phyloP scores from a whole-genome alignment of 2,888 invertebrate genomes.

The Pachydiplax longipennis region DNA sequence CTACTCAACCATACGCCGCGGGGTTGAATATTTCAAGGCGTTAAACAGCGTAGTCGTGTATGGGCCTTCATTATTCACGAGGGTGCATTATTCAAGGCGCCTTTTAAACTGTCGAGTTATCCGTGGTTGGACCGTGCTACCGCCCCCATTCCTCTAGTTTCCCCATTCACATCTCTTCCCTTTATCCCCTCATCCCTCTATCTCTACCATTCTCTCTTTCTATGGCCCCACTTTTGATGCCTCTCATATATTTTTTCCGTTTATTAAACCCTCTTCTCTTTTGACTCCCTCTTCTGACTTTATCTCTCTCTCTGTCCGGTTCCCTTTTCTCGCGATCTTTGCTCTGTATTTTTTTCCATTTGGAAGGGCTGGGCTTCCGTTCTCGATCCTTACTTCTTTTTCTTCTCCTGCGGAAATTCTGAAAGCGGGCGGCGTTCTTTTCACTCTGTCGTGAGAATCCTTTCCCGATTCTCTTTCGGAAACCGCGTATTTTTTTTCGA shows the following conservation, averaged over 20 bases:
- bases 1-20: constrained; percentile 14
- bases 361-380: not conserved
- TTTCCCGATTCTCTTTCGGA: not conserved
- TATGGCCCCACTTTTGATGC: not conserved
- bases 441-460: not conserved
- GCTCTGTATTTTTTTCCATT: not conserved
- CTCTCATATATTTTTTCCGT: not conserved
- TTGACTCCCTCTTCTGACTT: not conserved
- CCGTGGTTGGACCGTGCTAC: constrained; percentile 32
- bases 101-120: constrained; percentile 45
- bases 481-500: not conserved
- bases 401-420: not conserved
- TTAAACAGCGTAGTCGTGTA: constrained; percentile 51
- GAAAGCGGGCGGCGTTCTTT: not conserved
- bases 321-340: not conserved
- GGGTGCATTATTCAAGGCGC: constrained; percentile 45
- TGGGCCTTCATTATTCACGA: constrained; percentile 49
- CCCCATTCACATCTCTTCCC: not conserved
- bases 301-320: not conserved
- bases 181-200: not conserved
- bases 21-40: constrained; percentile 50
- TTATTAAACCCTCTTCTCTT: not conserved
- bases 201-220: not conserved
- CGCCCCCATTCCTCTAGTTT: not conserved
- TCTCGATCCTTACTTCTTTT: too few species aligned